A percentile compares a stretch with the other conserved stretches of the same genome.
Conservation (phyloP, 1,140 invertebrate species). For the Lordiphosa collinella region DNA sequence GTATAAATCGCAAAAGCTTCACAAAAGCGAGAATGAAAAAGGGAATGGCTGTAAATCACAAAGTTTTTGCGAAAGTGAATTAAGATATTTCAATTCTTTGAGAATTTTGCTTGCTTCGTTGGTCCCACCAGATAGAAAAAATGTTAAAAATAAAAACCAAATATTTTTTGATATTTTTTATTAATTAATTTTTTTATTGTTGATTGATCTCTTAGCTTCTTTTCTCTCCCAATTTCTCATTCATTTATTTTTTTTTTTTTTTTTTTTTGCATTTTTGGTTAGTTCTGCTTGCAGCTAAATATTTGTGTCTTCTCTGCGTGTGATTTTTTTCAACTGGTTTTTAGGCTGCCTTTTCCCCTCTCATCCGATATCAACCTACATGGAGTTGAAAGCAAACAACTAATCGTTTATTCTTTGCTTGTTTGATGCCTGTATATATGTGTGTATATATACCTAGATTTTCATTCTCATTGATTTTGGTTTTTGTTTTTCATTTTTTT, state of each 20-base stretch:
- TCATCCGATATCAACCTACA: conserved; percentile 3
- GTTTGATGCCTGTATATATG: conserved; percentile 28
- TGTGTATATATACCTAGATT: conserved; percentile 17
- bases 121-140: not conserved
- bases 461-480: conserved; percentile 45
- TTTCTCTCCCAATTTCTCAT: conserved; percentile 43
- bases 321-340: conserved; percentile 13
- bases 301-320: conserved; percentile 27
- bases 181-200: conserved; percentile 62
- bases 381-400: conserved; percentile 30
- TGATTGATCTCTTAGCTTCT: conserved; percentile 63
- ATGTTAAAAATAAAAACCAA: conserved; percentile 5
- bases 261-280: conserved; percentile 44
- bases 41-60: too few species aligned
- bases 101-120: too few species aligned
- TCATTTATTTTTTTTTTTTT: conserved; percentile 39
- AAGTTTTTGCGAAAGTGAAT: too few species aligned
- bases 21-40: too few species aligned
- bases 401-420: conserved; percentile 26
- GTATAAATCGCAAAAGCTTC: too few species aligned
- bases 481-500: conserved; percentile 23
- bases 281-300: conserved; percentile 58
- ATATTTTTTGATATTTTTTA: conserved; percentile 52
- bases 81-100: too few species aligned
- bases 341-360: conserved; percentile 32